These are phyloP conservation scores for Embidobia sp. DNA, from an alignment of 2,888 invertebrate species.

Conservation along the genomic window DNA sequence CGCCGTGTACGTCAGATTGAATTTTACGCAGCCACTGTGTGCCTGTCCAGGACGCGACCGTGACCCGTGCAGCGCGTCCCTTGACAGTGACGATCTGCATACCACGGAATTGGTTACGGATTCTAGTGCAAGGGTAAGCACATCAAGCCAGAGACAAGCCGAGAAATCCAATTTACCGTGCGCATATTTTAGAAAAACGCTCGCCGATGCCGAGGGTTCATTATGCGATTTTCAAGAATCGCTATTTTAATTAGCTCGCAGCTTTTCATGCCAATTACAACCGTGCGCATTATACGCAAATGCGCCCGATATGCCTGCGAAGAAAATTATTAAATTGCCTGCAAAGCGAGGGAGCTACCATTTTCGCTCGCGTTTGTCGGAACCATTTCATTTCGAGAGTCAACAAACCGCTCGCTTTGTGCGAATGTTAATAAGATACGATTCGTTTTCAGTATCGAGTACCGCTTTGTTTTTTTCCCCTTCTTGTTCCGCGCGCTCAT, in stretches of 20 bases:
- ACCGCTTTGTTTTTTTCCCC: too few relatives aligned
- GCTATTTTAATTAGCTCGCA: slow-evolving; percentile 42
- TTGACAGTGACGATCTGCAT: slow-evolving; percentile 94
- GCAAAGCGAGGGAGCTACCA: too few relatives aligned
- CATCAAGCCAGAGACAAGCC: slow-evolving; percentile 28
- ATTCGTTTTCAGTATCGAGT: too few relatives aligned
- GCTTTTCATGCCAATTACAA: slow-evolving; percentile 42
- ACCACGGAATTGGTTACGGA: slow-evolving; percentile 94
- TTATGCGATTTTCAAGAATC: slow-evolving; percentile 44
- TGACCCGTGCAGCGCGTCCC: slow-evolving; percentile 94
- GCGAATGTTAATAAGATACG: too few relatives aligned
- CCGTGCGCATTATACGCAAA: slow-evolving; percentile 29
- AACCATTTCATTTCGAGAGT: too few relatives aligned
- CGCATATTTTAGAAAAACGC: slow-evolving; percentile 33
- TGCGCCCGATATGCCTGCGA: slow-evolving; percentile 12
- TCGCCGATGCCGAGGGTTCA: slow-evolving; percentile 16
- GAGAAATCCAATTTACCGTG: slow-evolving; percentile 52
- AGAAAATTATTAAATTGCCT: slow-evolving; percentile 11
- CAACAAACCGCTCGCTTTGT: too few relatives aligned
- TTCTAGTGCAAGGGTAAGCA: slow-evolving; percentile 89
- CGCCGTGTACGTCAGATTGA: slow-evolving; percentile 94
- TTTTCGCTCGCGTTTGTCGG: too few relatives aligned
- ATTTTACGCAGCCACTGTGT: slow-evolving; percentile 96
- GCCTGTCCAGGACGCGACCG: slow-evolving; percentile 94
- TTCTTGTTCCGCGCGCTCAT: too few relatives aligned